Evolutionary conservation across 2,797 vertebrate genomes (phyloP).

Genomic region (Tapirus indicus): DNA sequence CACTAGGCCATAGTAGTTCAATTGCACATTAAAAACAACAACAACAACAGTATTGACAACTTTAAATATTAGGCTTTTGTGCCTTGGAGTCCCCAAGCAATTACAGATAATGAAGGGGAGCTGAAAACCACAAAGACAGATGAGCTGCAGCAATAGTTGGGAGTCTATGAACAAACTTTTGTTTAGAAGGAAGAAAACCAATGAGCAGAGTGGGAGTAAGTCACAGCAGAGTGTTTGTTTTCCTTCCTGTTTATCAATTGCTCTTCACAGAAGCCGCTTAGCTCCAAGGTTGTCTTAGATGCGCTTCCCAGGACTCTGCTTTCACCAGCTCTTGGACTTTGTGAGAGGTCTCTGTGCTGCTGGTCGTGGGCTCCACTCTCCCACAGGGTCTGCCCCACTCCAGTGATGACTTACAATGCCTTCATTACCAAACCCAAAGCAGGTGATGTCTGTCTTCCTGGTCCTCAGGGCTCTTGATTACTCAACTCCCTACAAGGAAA

Average conservation of each 20-base stretch:
- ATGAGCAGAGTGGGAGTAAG: background rate
- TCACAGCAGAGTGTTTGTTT: fast-evolving
- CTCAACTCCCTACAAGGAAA: slow-evolving; percentile 82
- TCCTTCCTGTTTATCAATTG: background rate
- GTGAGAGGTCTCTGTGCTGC: background rate
- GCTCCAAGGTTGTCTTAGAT: background rate
- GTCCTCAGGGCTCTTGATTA: slow-evolving; percentile 62
- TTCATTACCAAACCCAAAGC: slow-evolving; percentile 59
- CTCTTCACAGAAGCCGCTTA: background rate
- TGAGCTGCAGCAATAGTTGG: background rate
- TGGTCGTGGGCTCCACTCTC: background rate
- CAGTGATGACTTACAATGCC: background rate
- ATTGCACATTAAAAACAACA: background rate
- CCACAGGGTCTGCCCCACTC: background rate
- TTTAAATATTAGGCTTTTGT: slow-evolving; percentile 25
- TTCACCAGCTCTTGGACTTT: background rate
- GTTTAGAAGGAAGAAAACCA: slow-evolving; percentile 25
- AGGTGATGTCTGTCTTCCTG: slow-evolving; percentile 57
- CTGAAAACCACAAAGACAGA: background rate
- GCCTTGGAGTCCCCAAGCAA: slow-evolving; percentile 5
- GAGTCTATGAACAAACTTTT: background rate
- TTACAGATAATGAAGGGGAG: background rate
- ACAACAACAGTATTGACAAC: background rate
- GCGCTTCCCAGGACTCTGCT: background rate
- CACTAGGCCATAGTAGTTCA: background rate